A percentile compares a stretch with the other conserved stretches of the same genome.
Evolutionary conservation across 2,888 invertebrate genomes (phyloP).

Genomic region (Phytoseiulus persimilis): DNA sequence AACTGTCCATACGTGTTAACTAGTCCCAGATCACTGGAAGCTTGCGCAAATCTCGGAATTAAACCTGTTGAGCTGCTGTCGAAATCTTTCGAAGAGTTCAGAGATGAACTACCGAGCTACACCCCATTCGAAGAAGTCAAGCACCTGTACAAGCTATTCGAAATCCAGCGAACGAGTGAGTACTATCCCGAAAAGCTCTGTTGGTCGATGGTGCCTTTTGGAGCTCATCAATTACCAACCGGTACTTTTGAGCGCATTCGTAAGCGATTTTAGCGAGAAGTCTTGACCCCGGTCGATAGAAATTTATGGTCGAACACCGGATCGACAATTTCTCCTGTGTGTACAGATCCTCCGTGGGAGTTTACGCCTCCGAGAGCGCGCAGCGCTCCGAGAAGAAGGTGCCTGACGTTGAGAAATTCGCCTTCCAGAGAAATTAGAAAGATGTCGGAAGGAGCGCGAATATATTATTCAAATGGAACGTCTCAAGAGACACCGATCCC

Average conservation of each 20-base stretch:
- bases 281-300: too few relatives aligned
- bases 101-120: slow-evolving; percentile 46
- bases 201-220: too few relatives aligned
- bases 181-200: neutral
- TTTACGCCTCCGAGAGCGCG: too few relatives aligned
- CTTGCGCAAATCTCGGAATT: slow-evolving; percentile 53
- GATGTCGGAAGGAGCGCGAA: slow-evolving; percentile 46
- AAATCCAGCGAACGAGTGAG: slow-evolving; percentile 35
- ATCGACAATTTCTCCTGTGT: too few relatives aligned
- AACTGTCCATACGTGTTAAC: slow-evolving; percentile 55
- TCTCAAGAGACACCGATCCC: slow-evolving; percentile 27
- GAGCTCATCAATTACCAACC: too few relatives aligned
- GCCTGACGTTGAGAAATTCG: neutral
- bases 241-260: too few relatives aligned
- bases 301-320: too few relatives aligned
- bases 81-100: slow-evolving; percentile 49
- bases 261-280: too few relatives aligned
- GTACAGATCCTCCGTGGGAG: too few relatives aligned
- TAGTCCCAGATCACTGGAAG: slow-evolving; percentile 55
- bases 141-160: slow-evolving; percentile 29
- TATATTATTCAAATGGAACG: slow-evolving; percentile 32
- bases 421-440: slow-evolving; percentile 46
- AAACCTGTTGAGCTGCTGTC: slow-evolving; percentile 52
- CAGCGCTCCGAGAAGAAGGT: too few relatives aligned
- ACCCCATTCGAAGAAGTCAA: slow-evolving; percentile 37